Evolutionary conservation across 2,113 vertebrate species (phyloP), one percentile per base, ranked within the genome.

Genomic region (Uropsilus gracilis): DNA sequence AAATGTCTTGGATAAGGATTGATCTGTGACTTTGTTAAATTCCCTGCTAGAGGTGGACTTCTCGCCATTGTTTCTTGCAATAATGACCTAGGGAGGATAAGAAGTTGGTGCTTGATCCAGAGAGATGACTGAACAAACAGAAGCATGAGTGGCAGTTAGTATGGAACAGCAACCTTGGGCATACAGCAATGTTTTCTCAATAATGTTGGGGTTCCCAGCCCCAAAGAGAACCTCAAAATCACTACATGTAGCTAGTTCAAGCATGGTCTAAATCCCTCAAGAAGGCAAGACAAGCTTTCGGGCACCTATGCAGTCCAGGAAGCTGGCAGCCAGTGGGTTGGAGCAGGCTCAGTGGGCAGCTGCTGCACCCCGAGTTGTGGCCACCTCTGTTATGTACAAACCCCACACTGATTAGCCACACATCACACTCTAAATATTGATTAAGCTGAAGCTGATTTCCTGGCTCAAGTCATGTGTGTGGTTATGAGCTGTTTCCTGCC

Each of bases 361-460:
- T 85, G 94, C 80, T 61, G 11, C 10, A 1, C 42, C 53, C 0
- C 2, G 71, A 87, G 46, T 30, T 13, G 59, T 42, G 77, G 81
- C 76, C 59, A 95, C 90, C 90, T 94, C 76, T 77, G 34, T 53
- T 91, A 92, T 89, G 92, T 90, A 95, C 94, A 93, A 88, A 96
- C 86, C 96, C 92, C 94, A 96, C 95, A 96, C 81, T 5, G 46
- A 94, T 97, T 97, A 95, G 94, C 89, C 83, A 96, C 95, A 96
- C 97, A 94, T 95, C 97, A 96, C 88, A 97, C 81, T 96, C 94
- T 96, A 97, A 97, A 97, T 97, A 97, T 97, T 97, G 97, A 97
- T 97, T 96, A 97, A 97, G 82, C 95, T 66, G 84, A 95, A 95
- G 94, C 95, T 94, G 92, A 96, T 86, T 97, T 97, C 96, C 97